phyloP scores from a whole-genome alignment of 2,888 invertebrate species.

The Amiota mariae region DNA sequence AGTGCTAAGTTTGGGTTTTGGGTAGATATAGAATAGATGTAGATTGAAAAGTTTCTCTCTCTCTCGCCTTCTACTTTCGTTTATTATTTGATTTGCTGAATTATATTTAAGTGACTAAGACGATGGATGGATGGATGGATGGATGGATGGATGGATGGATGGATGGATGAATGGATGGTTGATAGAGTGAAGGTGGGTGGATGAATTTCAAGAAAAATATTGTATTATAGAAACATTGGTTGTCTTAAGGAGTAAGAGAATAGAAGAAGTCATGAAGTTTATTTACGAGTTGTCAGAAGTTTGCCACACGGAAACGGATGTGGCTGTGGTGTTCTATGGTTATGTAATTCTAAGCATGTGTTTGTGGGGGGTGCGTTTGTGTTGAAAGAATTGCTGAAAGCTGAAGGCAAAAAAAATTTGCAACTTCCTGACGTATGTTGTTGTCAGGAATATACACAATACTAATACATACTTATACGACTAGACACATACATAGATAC shows the following conservation, averaged over 20 bases:
- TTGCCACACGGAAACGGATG: slow-evolving; percentile 25
- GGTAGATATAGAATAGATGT: neutral
- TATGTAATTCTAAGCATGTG: slow-evolving; percentile 52
- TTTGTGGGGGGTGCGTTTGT: slow-evolving; percentile 41
- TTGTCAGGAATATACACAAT: neutral
- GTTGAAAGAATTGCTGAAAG: slow-evolving; percentile 39
- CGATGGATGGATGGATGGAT: neutral
- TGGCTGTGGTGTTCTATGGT: neutral
- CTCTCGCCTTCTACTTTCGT: neutral
- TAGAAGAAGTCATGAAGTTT: neutral
- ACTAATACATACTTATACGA: too few species aligned
- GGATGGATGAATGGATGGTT: neutral
- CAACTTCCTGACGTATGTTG: slow-evolving; percentile 15
- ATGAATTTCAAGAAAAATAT: neutral
- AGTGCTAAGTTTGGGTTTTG: neutral
- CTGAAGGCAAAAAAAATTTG: slow-evolving; percentile 12
- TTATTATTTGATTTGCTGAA: slow-evolving; percentile 28
- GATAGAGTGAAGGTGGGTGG: neutral
- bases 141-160: neutral
- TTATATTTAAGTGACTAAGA: slow-evolving; percentile 15
- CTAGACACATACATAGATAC: too few species aligned
- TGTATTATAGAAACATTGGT: too few species aligned
- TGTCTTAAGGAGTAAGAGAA: neutral
- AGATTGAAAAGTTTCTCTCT: neutral
- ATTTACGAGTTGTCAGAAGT: neutral